These are phyloP conservation scores for Cheirogaleus medius DNA, from an alignment of 2,113 vertebrate species.

Conservation along the genomic window DNA sequence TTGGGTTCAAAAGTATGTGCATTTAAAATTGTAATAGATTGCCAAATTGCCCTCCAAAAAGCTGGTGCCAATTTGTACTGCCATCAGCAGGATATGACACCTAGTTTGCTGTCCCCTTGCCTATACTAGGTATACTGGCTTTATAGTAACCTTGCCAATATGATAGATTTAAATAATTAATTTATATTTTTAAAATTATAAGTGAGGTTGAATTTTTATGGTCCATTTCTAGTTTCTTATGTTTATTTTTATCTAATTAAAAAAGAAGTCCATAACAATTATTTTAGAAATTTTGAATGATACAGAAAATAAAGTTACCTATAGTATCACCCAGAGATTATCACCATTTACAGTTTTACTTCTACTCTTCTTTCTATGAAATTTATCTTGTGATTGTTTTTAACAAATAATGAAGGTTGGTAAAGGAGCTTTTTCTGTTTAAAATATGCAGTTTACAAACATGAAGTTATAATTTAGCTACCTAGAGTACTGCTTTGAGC, in stretches of 20 bases:
- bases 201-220: not conserved
- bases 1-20: not conserved
- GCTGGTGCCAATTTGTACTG: not conserved
- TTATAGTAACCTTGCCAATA: not conserved
- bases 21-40: not conserved
- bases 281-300: slow-evolving; percentile 27
- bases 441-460: slow-evolving; percentile 6
- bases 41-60: not conserved
- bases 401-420: slow-evolving; percentile 6
- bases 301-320: not conserved
- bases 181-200: not conserved
- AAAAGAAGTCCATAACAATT: not conserved
- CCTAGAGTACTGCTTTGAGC: slow-evolving; percentile 1
- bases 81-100: not conserved
- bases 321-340: not conserved
- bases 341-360: not conserved
- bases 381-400: slow-evolving; percentile 25
- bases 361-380: slow-evolving; percentile 19
- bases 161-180: not conserved
- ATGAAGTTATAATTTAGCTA: not conserved
- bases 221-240: not conserved
- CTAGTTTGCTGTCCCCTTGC: not conserved
- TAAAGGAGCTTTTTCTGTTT: slow-evolving; percentile 11
- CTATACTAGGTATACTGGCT: not conserved
- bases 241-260: not conserved